Base-by-base conservation (phyloP, 2,113 vertebrate species). In the Callopanchax toddi region DNA sequence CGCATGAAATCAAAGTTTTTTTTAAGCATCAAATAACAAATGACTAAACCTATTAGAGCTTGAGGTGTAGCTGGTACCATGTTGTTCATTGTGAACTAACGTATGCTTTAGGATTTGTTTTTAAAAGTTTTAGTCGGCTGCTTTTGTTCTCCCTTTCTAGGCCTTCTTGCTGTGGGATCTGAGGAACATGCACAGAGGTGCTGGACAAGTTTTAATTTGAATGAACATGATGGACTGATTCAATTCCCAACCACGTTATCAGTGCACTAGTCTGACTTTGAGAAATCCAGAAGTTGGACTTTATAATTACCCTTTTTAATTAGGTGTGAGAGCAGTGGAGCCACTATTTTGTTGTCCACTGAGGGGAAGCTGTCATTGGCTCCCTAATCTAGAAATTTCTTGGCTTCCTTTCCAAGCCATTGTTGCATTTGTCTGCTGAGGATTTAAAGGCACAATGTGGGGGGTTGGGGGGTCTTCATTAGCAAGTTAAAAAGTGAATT, bases 401-500 rank as follows among this genome's bases (percentile, higher is more conserved):
- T 34, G 34, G 44, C 17, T 12, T 74, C 65, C 54, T 16, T 29
- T 73, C 13, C 39, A 2, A 49, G 29, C 61, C 61, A 43, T 32
- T 57, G 57, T 63, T 40, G 40, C 64, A 11, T 78, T 67, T 63
- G 62, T 61, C 72, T 60, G 54, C 68, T 0, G 68, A 68, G 71
- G 22, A 50, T 67, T 77, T 44, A 2, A n/a, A 67, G 62, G 42
- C 72, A 50, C 46, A 21, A 44, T 48, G 58, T 7, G 23, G 22
- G 43, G 37, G 59, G 42, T 2, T n/a, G 42, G 42, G 13, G 8
- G n/a, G 42, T 49, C 67, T 72, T 78, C 72, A 86, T 84, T 70
- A 81, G 67, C 67, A 82, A 74, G 68, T 79, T 72, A 81, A 82
- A 68, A 52, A 66, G 74, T 18, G 46, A 34, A 74, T 81, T 76